These are phyloP conservation scores for Cyclargus thomasi DNA, from an alignment of 1,140 invertebrate species.

Conservation along the genomic window DNA sequence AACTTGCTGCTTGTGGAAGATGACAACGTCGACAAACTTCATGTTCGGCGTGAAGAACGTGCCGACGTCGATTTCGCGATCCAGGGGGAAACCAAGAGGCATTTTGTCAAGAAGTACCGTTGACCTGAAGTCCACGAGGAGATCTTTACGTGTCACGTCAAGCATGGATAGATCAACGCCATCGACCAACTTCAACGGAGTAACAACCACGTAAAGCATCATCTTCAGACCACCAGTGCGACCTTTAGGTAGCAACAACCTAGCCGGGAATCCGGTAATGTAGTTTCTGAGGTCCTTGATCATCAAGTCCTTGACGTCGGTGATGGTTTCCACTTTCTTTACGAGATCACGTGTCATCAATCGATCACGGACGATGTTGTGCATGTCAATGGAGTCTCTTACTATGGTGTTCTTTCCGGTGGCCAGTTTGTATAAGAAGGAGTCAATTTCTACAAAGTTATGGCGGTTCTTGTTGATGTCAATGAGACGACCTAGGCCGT, in stretches of 20 bases:
- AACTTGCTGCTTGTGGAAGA: slow-evolving; percentile 74
- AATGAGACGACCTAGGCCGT: slow-evolving; percentile 69
- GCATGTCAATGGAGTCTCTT: slow-evolving; percentile 74
- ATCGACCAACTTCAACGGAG: slow-evolving; percentile 61
- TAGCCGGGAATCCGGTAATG: slow-evolving; percentile 77
- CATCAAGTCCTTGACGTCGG: slow-evolving; percentile 41
- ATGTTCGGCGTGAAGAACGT: slow-evolving; percentile 76
- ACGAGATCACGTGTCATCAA: slow-evolving; percentile 65
- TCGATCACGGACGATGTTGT: slow-evolving; percentile 65
- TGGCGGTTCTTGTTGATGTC: slow-evolving; percentile 70
- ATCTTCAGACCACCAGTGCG: slow-evolving; percentile 77
- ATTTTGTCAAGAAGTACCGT: slow-evolving; percentile 72
- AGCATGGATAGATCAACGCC: slow-evolving; percentile 46
- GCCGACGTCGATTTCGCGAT: slow-evolving; percentile 75
- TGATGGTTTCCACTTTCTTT: slow-evolving; percentile 51
- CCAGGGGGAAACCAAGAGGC: slow-evolving; percentile 82
- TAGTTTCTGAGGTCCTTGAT: slow-evolving; percentile 52
- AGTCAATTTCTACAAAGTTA: slow-evolving; percentile 76
- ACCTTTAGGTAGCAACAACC: slow-evolving; percentile 79
- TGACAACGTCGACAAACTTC: slow-evolving; percentile 76
- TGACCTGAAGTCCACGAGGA: slow-evolving; percentile 49
- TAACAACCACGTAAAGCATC: slow-evolving; percentile 77
- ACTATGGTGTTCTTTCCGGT: slow-evolving; percentile 76
- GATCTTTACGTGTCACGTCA: slow-evolving; percentile 47
- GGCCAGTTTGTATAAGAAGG: slow-evolving; percentile 74